These are phyloP conservation scores for Manacus vitellinus DNA, from an alignment of 2,113 vertebrate species.

Conservation along the genomic window DNA sequence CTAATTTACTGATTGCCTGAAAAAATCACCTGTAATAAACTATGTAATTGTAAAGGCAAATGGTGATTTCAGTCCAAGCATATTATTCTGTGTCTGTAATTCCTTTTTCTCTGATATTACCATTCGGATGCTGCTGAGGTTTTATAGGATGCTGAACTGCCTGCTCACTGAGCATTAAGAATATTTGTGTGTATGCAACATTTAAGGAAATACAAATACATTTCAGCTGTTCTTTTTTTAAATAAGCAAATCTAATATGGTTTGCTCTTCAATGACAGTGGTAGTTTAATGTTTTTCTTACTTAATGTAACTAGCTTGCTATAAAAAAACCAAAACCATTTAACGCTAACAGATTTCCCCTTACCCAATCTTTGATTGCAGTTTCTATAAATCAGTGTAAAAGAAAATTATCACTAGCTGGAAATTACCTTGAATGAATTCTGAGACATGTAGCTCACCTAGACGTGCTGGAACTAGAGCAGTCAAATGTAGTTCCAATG, in stretches of 20 bases:
- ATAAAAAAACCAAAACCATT: not conserved
- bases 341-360: not conserved
- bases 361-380: not conserved
- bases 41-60: not conserved
- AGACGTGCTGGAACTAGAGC: not conserved
- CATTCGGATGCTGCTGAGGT: not conserved
- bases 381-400: conserved; percentile 1
- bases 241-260: not conserved
- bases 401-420: conserved; percentile 15
- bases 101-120: not conserved
- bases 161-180: not conserved
- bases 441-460: not conserved
- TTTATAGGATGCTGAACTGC: not conserved
- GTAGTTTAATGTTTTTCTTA: conserved; percentile 15
- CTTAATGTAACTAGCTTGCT: conserved; percentile 14
- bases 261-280: not conserved
- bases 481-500: not conserved
- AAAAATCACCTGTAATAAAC: conserved; percentile 28
- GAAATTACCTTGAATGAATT: conserved; percentile 29
- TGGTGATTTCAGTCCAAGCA: not conserved
- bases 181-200: not conserved
- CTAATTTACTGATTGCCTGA: conserved; percentile 11
- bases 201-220: conserved; percentile 3
- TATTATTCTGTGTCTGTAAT: not conserved
- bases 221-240: conserved; percentile 6